phyloP scores from a whole-genome alignment of 2,888 invertebrate genomes.

The Amiota mariae region DNA sequence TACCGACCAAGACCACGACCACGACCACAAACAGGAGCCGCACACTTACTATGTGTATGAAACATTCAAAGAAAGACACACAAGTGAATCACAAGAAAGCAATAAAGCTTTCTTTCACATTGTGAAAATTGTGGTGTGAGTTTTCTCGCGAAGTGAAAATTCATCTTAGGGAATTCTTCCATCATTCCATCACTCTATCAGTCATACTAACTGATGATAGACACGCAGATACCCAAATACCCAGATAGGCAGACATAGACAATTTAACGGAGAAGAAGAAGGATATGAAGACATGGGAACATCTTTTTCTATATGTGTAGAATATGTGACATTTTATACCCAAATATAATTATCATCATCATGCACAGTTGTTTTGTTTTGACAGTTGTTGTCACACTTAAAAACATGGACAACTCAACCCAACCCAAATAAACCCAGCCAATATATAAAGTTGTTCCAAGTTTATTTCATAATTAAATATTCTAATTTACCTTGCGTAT shows the following conservation, averaged over 20 bases:
- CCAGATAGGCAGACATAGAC: too few species aligned
- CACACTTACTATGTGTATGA: constrained; percentile 38
- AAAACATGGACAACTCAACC: constrained; percentile 47
- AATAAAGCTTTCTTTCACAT: constrained; percentile 56
- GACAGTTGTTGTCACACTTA: constrained; percentile 68
- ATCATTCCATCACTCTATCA: too few species aligned
- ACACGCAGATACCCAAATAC: too few species aligned
- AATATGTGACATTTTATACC: too few species aligned
- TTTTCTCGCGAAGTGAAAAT: not conserved
- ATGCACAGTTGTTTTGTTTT: constrained; percentile 61
- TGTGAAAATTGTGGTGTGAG: constrained; percentile 6
- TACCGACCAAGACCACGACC: not conserved
- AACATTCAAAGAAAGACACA: constrained; percentile 38
- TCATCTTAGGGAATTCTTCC: too few species aligned
- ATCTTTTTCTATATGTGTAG: too few species aligned
- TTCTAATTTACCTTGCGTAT: constrained; percentile 54
- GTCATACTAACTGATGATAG: too few species aligned
- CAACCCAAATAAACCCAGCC: constrained; percentile 40
- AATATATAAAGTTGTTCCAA: constrained; percentile 62
- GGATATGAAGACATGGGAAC: too few species aligned
- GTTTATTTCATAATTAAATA: constrained; percentile 70
- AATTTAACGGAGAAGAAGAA: too few species aligned
- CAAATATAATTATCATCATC: constrained; percentile 62
- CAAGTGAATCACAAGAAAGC: constrained; percentile 45
- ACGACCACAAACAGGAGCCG: constrained; percentile 6